Base-by-base conservation (phyloP, 1,140 invertebrate species). In the Drosophila tropicalis region DNA sequence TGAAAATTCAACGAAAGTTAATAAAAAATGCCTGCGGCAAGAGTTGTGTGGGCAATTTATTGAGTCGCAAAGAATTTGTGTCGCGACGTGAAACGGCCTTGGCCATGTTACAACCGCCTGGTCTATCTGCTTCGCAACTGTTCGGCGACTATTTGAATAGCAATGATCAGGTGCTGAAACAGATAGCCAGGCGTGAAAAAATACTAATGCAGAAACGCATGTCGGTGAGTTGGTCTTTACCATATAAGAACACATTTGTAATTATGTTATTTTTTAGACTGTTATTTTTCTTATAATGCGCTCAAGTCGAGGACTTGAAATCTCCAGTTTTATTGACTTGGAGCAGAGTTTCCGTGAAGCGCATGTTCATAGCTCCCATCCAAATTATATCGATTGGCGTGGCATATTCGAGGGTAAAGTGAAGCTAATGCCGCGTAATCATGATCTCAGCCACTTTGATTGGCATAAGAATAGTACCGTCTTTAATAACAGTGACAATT, bases 291-390 rank as follows among this genome's bases (percentile, higher is more conserved):
- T 84, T 4, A 0, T 79, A 12, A 81, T 72, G 79, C 69, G 80
- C n/a, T 76, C 67, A 5, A 25, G 22, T 3, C 60, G 55, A 6
- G 80, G 81, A 0, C 36, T 82, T 1, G 72, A 76, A 25, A 17
- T 84, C 4, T 84, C 80, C 1, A 58, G 69, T 2, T 83, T 70
- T 4, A 57, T 84, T 9, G 80, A 84, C 34, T 56, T 84, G 63
- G 72, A 79, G 56, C 72, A 82, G 32, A 79, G 66, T 34, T 2
- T 83, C 2, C 56, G 72, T 1, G 56, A 73, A 25, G 55, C 69
- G 0, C 64, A 29, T 1, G 57, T 36, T 13, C 44, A 62, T 2
- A 58, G 34, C 19, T 55, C 62, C 0, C 5, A 12, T 7, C 10
- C 44, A 1, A 36, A 63, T 10, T 70, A 17, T 39, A 57, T 60